These are phyloP conservation scores for Nautilus pompilius DNA, from an alignment of 1,140 invertebrate genomes.

Conservation along the genomic window DNA sequence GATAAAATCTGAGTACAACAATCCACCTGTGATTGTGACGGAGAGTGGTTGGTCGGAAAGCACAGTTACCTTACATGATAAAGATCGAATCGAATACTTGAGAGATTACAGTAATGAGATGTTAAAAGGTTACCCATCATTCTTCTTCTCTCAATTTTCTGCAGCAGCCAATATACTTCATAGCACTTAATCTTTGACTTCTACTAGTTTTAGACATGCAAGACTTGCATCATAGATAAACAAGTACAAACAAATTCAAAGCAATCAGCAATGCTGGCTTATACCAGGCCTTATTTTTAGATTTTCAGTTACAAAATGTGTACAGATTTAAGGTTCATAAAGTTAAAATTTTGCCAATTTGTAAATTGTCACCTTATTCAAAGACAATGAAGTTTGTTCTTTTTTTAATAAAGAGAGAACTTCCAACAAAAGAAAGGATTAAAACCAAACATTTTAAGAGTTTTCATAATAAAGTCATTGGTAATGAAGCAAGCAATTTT, in stretches of 20 bases:
- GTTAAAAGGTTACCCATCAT: constrained; percentile 50
- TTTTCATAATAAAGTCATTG: too few species aligned
- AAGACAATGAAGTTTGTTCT: too few species aligned
- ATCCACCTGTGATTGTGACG: constrained; percentile 63
- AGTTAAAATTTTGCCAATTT: too few species aligned
- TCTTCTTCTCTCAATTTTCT: not conserved
- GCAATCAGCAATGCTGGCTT: not conserved
- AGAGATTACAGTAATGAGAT: constrained; percentile 63
- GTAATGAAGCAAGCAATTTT: too few species aligned
- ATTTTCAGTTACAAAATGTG: constrained; percentile 6
- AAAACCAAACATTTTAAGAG: too few species aligned
- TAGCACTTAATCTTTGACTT: not conserved
- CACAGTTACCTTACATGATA: constrained; percentile 56
- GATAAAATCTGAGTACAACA: constrained; percentile 50
- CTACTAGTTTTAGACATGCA: not conserved
- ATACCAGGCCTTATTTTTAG: not conserved
- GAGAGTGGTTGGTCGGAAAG: constrained; percentile 66
- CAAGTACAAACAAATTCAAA: not conserved
- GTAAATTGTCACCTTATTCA: too few species aligned
- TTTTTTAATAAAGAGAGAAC: too few species aligned
- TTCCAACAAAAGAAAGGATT: too few species aligned
- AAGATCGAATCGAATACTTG: constrained; percentile 58
- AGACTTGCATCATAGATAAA: not conserved
- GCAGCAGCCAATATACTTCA: not conserved
- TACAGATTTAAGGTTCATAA: too few species aligned